Evolutionary conservation across 2,888 invertebrate species (phyloP).

Genomic region (Labia minor): DNA sequence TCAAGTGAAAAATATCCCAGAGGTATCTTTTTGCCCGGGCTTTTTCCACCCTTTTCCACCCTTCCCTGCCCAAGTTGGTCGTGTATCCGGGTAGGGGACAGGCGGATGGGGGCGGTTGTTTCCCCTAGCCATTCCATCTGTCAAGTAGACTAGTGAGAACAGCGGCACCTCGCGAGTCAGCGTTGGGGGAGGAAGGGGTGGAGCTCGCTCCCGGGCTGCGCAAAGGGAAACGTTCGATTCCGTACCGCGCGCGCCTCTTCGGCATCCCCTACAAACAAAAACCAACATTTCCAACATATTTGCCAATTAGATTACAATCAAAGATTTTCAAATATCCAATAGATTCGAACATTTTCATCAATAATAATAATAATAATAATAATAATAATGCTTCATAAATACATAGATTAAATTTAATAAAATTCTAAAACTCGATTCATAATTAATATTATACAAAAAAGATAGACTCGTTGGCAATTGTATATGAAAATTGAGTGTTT

Average conservation of each 20-base stretch:
- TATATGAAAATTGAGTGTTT: no score
- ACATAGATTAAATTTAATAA: no score
- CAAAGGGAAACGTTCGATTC: not conserved
- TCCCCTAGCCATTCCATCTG: conserved; percentile 23
- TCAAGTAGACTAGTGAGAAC: conserved; percentile 25
- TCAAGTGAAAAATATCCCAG: conserved; percentile 13
- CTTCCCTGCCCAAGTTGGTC: no score
- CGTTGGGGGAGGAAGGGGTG: not conserved
- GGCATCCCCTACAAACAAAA: not conserved
- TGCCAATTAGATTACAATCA: no score
- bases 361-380: no score
- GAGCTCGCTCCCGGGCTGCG: not conserved
- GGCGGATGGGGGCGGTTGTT: conserved; percentile 15
- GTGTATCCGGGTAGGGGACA: not conserved
- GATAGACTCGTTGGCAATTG: no score
- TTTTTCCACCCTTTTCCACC: conserved; percentile 13
- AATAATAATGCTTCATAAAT: no score
- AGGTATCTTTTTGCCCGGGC: not conserved
- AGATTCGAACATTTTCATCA: no score
- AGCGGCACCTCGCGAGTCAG: conserved; percentile 19
- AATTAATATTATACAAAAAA: no score
- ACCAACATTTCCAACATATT: no score
- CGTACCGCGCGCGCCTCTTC: not conserved
- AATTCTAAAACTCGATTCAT: no score
- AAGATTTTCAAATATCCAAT: no score